These are phyloP conservation scores for Periphyllus acericola DNA, from an alignment of 2,888 invertebrate genomes.

Conservation along the genomic window DNA sequence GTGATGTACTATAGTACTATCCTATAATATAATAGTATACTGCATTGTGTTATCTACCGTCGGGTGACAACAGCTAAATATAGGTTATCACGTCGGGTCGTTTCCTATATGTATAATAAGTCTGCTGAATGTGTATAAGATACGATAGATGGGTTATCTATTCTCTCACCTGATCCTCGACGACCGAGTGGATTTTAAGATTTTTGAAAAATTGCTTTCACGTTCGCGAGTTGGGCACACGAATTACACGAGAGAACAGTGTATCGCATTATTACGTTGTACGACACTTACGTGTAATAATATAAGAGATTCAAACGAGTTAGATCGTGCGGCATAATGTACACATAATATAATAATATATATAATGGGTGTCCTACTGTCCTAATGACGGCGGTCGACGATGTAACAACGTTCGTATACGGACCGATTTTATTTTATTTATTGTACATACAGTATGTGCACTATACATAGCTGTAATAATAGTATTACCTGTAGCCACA, in stretches of 20 bases:
- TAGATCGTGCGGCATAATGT: no score
- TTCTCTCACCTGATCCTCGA: background rate
- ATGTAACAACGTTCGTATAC: slow-evolving; percentile 12
- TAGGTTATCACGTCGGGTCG: background rate
- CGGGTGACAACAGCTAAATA: no score
- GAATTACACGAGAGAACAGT: background rate
- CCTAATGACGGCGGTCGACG: background rate
- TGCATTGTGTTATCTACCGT: no score
- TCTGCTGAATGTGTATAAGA: background rate
- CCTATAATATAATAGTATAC: no score
- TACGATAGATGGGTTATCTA: background rate
- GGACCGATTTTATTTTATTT: no score
- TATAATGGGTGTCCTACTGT: background rate
- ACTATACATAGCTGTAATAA: background rate
- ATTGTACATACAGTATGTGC: background rate
- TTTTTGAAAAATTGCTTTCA: background rate
- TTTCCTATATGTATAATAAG: background rate
- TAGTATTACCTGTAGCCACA: background rate
- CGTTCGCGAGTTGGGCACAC: background rate
- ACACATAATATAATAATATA: background rate
- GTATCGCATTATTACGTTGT: background rate
- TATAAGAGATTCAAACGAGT: background rate
- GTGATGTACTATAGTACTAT: no score
- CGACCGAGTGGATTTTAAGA: background rate
- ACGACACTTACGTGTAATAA: background rate